phyloP scores from a whole-genome alignment of 2,888 invertebrate genomes.

The Keiferia lycopersicella region DNA sequence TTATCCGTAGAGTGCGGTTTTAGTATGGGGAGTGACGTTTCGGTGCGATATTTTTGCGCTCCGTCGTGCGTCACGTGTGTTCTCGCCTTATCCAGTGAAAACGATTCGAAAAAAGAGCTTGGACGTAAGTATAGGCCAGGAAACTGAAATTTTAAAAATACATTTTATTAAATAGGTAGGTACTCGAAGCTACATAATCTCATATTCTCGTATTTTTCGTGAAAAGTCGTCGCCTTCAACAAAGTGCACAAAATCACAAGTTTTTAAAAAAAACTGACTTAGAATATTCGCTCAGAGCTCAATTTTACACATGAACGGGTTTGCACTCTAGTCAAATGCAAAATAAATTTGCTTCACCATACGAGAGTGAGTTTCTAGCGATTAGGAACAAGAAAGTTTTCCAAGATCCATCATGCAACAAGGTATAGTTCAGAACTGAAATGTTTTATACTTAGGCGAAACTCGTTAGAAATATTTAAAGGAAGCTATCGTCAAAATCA shows the following conservation, averaged over 20 bases:
- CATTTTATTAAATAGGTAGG: too few relatives aligned
- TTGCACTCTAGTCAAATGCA: background rate
- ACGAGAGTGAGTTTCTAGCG: background rate
- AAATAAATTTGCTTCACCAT: constrained; percentile 3
- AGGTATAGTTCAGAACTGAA: background rate
- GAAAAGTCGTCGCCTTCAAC: background rate
- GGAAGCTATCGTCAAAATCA: too few relatives aligned
- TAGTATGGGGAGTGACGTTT: too few relatives aligned
- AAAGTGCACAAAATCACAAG: background rate
- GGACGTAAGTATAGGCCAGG: too few relatives aligned
- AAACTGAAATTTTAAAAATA: too few relatives aligned
- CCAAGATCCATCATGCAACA: constrained; percentile 1
- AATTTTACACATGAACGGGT: constrained; percentile 1
- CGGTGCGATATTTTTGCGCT: too few relatives aligned
- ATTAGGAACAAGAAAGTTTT: background rate
- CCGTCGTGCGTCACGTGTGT: too few relatives aligned
- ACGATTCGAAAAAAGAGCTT: too few relatives aligned
- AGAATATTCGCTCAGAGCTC: constrained; percentile 2
- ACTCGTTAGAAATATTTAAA: too few relatives aligned
- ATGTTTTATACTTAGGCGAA: background rate
- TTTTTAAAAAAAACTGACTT: constrained; percentile 2
- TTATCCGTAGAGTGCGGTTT: too few relatives aligned
- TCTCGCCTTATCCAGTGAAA: too few relatives aligned
- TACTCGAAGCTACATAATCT: background rate
- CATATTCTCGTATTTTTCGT: background rate